Evolutionary conservation across 2,797 vertebrate genomes (phyloP), one percentile per base, ranked within the genome.

Genomic region (Tragopan temminckii): DNA sequence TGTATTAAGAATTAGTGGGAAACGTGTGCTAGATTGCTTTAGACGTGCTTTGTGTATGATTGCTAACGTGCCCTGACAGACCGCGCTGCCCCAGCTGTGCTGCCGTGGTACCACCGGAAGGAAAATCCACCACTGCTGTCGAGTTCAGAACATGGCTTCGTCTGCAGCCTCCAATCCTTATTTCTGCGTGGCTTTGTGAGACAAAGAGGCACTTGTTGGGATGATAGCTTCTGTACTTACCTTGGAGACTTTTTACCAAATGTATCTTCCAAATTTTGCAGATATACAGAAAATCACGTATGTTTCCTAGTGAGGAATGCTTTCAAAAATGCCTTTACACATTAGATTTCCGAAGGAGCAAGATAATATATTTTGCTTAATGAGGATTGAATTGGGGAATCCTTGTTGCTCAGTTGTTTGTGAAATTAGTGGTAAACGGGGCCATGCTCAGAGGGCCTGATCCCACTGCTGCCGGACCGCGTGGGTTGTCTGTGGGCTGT

Each of bases 41-140:
- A 80, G 96, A 94, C 45, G 2, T 63, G 81, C 55, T 69, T 82
- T 86, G 33, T 63, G 7, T 52, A 78, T 76, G 66, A 53, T 82
- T 79, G 58, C 78, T 88, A 81, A 94, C 76, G 17, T 43, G 15
- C 23, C 15, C 78, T 84, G 95, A 96, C 88, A 88, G 84, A 46
- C 43, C 0, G 0, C 53, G 27, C 72, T 45, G 12, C 69, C 83
- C 67, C 85, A 95, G 94, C 89, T 78, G 63, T 11, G 27, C 84
- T 61, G 31, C 38, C 50, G 52, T 63, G 68, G 11, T 40, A 59
- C 72, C 57, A 80, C 71, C 0, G 5, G 82, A 84, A 93, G 88
- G 67, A 71, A 23, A 69, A 80, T 62, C 63, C 69, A 57, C 74
- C 3, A 5, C 62, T 14, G 3, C 62, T 84, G 50, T 43, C 61